These are phyloP conservation scores for Chaenogobius annularis DNA, from an alignment of 2,113 vertebrate genomes.

Conservation along the genomic window DNA sequence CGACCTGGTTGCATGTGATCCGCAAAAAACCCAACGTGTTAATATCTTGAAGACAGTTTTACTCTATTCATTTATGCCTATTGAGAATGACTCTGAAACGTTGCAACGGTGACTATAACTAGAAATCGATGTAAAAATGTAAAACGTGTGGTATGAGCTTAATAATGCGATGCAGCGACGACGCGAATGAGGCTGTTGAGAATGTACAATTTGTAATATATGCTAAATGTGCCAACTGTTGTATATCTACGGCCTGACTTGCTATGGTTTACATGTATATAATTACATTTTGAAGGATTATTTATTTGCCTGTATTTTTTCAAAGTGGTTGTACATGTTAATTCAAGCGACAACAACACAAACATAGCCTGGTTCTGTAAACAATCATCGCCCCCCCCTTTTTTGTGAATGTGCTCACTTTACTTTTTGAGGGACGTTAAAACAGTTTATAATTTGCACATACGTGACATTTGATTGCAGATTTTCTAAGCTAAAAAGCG, in stretches of 20 bases:
- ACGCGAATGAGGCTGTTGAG: constrained; percentile 30
- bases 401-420: constrained; percentile 39
- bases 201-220: constrained; percentile 55
- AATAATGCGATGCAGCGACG: constrained; percentile 17
- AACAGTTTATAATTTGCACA: constrained; percentile 38
- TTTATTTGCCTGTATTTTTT: constrained; percentile 36
- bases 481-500: constrained; percentile 49
- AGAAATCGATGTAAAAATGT: too few relatives aligned
- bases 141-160: background rate
- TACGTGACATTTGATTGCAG: constrained; percentile 21
- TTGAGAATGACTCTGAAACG: background rate
- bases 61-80: background rate
- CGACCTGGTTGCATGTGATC: background rate
- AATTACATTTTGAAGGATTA: constrained; percentile 29
- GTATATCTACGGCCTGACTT: constrained; percentile 50
- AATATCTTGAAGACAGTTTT: background rate
- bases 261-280: constrained; percentile 67
- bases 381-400: constrained; percentile 27
- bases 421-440: constrained; percentile 17
- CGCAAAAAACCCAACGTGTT: background rate
- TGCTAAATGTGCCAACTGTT: constrained; percentile 82
- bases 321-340: constrained; percentile 25
- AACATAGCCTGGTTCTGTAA: constrained; percentile 19
- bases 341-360: constrained; percentile 22
- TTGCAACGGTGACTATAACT: background rate